These are phyloP conservation scores for Cromileptes altivelis DNA, from an alignment of 2,113 vertebrate genomes.

Conservation along the genomic window DNA sequence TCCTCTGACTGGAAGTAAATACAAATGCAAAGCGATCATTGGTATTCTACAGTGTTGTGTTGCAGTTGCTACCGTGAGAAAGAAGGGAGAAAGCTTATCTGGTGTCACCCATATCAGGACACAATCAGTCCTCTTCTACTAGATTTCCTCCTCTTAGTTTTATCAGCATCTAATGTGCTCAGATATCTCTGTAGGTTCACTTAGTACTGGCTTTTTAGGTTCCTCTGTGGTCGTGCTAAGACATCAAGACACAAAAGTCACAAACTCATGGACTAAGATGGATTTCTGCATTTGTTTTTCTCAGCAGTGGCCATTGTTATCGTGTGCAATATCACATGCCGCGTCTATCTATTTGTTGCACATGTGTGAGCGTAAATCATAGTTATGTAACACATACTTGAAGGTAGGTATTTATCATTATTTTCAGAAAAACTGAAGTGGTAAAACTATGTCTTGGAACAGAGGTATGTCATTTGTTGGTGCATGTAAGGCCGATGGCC, in stretches of 20 bases:
- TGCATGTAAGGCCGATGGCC: background rate
- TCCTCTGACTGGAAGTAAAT: background rate
- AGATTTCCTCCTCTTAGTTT: background rate
- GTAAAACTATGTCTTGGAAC: background rate
- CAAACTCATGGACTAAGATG: background rate
- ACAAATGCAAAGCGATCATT: background rate
- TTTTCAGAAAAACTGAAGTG: background rate
- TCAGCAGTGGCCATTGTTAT: background rate
- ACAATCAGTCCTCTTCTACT: background rate
- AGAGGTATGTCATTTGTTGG: background rate
- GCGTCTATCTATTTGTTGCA: slow-evolving; percentile 5
- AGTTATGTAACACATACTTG: background rate
- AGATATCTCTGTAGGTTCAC: background rate
- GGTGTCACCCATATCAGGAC: background rate
- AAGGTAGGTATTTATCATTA: background rate
- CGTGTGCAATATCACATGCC: background rate
- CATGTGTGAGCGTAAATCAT: background rate
- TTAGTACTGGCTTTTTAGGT: background rate
- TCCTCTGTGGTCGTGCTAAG: background rate
- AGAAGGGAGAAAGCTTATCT: background rate
- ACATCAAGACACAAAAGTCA: background rate
- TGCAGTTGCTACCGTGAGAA: background rate
- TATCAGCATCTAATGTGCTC: background rate
- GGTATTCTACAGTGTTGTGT: background rate
- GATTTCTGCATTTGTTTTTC: background rate